Percentiles rank a stretch among this genome's conserved stretches.
Conservation (phyloP, 2,113 vertebrate species). For the Patagioenas fasciata region DNA sequence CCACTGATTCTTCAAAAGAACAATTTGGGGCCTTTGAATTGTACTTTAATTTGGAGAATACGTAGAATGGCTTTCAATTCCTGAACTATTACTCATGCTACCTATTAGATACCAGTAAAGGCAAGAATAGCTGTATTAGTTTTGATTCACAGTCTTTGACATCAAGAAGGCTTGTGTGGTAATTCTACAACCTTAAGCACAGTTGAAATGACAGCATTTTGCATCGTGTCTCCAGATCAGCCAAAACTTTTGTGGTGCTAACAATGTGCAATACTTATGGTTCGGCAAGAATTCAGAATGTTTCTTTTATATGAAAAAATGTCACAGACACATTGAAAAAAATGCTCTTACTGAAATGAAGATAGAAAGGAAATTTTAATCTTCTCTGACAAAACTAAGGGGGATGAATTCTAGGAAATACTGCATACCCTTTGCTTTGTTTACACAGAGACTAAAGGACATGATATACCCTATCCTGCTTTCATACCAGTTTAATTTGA, state of each 20-base stretch:
- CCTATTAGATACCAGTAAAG: neutral
- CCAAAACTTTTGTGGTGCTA: neutral
- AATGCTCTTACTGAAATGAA: neutral
- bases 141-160: neutral
- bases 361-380: neutral
- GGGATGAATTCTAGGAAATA: neutral
- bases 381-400: neutral
- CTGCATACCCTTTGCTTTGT: neutral
- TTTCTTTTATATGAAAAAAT: neutral
- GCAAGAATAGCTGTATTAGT: neutral
- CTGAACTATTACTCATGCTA: neutral
- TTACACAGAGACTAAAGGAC: neutral
- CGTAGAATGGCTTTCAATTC: neutral
- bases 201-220: neutral
- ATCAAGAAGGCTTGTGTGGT: neutral
- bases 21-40: neutral
- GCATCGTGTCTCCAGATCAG: neutral
- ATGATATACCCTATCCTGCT: neutral
- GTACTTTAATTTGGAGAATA: neutral
- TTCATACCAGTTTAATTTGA: neutral
- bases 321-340: neutral
- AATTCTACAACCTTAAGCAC: neutral
- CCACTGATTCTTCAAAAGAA: neutral
- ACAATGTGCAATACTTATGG: neutral
- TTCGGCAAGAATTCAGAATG: neutral